Evolutionary conservation across 2,888 invertebrate genomes (phyloP).

Genomic region (Drosophila conformis): DNA sequence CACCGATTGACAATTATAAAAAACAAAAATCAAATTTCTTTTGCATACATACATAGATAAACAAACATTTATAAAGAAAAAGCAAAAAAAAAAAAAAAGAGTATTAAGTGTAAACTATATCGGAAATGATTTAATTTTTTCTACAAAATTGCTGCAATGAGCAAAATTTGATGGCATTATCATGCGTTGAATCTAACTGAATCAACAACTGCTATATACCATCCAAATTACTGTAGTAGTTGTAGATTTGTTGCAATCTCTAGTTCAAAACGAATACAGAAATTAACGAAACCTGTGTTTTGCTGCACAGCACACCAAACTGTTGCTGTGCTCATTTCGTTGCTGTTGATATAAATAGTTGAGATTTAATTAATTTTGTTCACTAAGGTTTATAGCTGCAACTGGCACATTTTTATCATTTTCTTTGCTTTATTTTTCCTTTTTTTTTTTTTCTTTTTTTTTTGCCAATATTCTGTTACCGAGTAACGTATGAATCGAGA

Average conservation of each 20-base stretch:
- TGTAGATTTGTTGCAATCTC: slow-evolving; percentile 46
- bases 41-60: slow-evolving; percentile 40
- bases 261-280: slow-evolving; percentile 30
- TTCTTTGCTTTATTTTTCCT: not conserved
- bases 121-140: slow-evolving; percentile 20
- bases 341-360: slow-evolving; percentile 45
- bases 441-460: not conserved
- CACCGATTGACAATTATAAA: slow-evolving; percentile 34
- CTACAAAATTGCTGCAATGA: slow-evolving; percentile 33
- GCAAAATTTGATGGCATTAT: slow-evolving; percentile 15
- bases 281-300: slow-evolving; percentile 40
- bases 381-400: slow-evolving; percentile 48
- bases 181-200: slow-evolving; percentile 11
- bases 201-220: slow-evolving; percentile 19
- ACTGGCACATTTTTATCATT: slow-evolving; percentile 34
- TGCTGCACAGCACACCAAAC: slow-evolving; percentile 45
- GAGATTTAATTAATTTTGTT: slow-evolving; percentile 33
- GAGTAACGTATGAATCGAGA: not conserved
- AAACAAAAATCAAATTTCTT: slow-evolving; percentile 6
- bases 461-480: not conserved
- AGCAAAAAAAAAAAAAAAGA: slow-evolving; percentile 4
- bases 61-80: slow-evolving; percentile 17
- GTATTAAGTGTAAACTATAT: slow-evolving; percentile 33
- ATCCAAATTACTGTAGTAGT: slow-evolving; percentile 2
- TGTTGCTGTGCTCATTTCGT: slow-evolving; percentile 47